Evolutionary conservation across 2,888 invertebrate genomes (phyloP), one percentile per base, ranked within the genome.

Genomic region (Spicauda simplicius): DNA sequence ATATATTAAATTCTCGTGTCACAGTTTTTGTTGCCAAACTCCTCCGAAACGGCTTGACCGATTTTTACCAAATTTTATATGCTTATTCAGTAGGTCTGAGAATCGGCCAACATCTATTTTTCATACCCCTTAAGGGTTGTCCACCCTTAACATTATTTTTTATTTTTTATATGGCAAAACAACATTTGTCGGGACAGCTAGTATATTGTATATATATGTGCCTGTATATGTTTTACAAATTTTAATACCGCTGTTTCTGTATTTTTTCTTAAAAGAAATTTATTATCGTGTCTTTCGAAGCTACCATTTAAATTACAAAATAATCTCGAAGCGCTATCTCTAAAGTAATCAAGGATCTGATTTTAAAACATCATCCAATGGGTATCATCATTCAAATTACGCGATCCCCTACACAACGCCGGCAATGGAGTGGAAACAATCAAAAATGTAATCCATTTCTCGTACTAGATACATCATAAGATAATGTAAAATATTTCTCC

Each of bases 361-460:
- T 64, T 50, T 52, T 45, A 53, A 41, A 64, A 52, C 64, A 64
- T 41, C 64, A 60, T 60, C 54, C 66, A 60, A 82, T 80, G 78
- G 73, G 74, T 76, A 77, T 78, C 83, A 86, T 87, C 85, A 82
- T 76, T 87, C 85, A 88, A 82, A 86, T 80, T 74, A 77, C 74
- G 74, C 71, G 74, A 73, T 74, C 80, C 87, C 85, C 83, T 71
- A 81, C 78, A 85, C 83, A 83, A 80, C 75, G 74, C 73, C 76
- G 73, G 82, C 83, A 84, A 83, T 85, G 84, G 82, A 84, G 86
- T 83, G 87, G 82, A 89, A 89, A 80, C 80, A 80, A 80, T 87
- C 84, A 86, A 87, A 86, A 90, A 84, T 83, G 81, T 86, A 86
- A 90, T 89, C 86, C 86, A 86, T 90, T 89, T 85, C 81, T 74